Evolutionary conservation across 2,797 vertebrate genomes (phyloP).

Genomic region (Rousettus madagascariensis): DNA sequence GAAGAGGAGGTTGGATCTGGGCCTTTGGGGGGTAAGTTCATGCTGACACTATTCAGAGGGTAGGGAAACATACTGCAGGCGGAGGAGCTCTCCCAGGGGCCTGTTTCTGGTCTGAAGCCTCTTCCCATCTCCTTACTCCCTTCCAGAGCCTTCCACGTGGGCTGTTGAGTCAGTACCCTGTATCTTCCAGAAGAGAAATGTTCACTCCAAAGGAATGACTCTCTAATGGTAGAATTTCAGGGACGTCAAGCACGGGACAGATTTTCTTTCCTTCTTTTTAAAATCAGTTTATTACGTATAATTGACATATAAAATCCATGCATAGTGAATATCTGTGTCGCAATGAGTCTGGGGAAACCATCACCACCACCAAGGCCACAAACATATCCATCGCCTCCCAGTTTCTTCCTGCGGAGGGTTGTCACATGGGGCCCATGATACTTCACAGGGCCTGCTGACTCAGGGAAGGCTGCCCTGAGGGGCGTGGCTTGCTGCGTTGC

Average conservation of each 20-base stretch:
- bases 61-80: not conserved
- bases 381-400: not conserved
- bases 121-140: not conserved
- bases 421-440: not conserved
- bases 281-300: not conserved
- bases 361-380: no score
- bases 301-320: not conserved
- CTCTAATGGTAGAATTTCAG: not conserved
- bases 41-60: not conserved
- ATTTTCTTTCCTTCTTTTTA: not conserved
- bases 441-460: not conserved
- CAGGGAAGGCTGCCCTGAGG: not conserved
- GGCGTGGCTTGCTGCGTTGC: not conserved
- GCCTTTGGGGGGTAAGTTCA: not conserved
- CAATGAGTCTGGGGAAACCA: not conserved
- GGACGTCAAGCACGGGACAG: not conserved
- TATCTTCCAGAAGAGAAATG: not conserved
- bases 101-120: not conserved
- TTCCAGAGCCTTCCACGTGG: not conserved
- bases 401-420: not conserved
- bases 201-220: not conserved
- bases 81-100: not conserved
- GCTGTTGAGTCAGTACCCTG: not conserved
- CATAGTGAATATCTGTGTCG: not conserved
- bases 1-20: not conserved